phyloP scores from a whole-genome alignment of 2,797 vertebrate genomes.

The Sebastes aleutianus region DNA sequence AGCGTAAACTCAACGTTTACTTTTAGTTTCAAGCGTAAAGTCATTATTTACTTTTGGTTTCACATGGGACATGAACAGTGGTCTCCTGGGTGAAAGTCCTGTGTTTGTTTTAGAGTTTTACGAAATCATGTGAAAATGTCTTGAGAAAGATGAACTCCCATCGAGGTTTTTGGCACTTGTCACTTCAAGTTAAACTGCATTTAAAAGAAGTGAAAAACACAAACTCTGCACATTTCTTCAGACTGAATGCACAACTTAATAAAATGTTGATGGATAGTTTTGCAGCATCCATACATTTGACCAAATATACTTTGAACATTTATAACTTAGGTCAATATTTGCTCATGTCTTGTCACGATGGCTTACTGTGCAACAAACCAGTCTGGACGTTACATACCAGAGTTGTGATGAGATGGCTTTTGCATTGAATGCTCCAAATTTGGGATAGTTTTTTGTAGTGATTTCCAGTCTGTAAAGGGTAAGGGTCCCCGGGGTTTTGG shows the following conservation, averaged over 20 bases:
- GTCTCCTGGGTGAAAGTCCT: too few species aligned
- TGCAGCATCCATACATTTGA: slow-evolving; percentile 27
- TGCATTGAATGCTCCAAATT: slow-evolving; percentile 11
- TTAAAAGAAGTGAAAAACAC: slow-evolving; percentile 1
- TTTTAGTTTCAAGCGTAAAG: too few species aligned
- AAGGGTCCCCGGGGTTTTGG: slow-evolving; percentile 19
- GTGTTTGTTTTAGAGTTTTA: background rate
- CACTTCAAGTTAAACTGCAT: slow-evolving; percentile 25
- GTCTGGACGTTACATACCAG: slow-evolving; percentile 16
- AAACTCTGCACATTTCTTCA: slow-evolving; percentile 6
- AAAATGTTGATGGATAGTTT: slow-evolving; percentile 35
- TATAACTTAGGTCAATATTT: slow-evolving; percentile 54
- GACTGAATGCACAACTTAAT: slow-evolving; percentile 35
- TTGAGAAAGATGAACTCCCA: background rate
- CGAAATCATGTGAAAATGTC: background rate
- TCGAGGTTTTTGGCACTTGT: slow-evolving; percentile 13
- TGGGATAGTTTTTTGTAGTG: slow-evolving; percentile 26
- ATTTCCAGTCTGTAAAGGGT: slow-evolving; percentile 27
- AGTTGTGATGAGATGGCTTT: slow-evolving; percentile 14
- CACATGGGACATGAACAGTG: too few species aligned
- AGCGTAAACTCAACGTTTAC: too few species aligned
- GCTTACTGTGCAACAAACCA: background rate
- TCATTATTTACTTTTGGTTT: too few species aligned
- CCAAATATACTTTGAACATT: slow-evolving; percentile 24
- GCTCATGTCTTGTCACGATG: slow-evolving; percentile 34